Base-by-base conservation (phyloP, 2,797 vertebrate genomes). In the Danio choprae region DNA sequence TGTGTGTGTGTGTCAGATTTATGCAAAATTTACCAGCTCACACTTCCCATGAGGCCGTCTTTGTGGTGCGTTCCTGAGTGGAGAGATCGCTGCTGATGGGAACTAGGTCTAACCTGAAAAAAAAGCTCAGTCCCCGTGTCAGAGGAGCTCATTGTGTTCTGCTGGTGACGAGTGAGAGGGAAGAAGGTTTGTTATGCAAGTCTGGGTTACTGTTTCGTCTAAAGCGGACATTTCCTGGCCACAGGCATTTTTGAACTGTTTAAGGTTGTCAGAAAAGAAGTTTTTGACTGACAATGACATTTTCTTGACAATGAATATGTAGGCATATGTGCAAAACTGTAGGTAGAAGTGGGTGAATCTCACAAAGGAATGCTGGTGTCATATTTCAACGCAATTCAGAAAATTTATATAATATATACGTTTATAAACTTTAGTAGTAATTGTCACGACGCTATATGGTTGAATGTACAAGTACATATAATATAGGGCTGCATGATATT, bases 11-110 rank as follows among this genome's bases (percentile, higher is more conserved):
- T 68, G 80, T 80, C 84, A 59, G 72, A 73, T 81, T 83, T 77
- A 84, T 79, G 82, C 85, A 86, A 74, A 87, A 88, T 89, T 74
- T 88, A 89, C 78, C 76, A 83, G 81, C 63, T 63, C 63, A 48
- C 64, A 36, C 82, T 74, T 87, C 86, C 87, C 85, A 69, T 20
- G 83, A 86, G 81, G 63, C 58, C 20, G 80, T 81, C 86, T 85
- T 81, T 76, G 85, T 80, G 74, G 85, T 81, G 77, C 84, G 84
- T 87, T 87, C 83, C 82, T 73, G 58, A 79, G 63, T 64, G 77
- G 81, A 81, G 82, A 83, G 76, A 82, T 62, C 18, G 63, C 70
- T 72, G 50, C 83, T 74, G 82, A 81, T 74, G 82, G 72, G 77
- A 86, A 86, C 84, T 79, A 72, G 81, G 74, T 84, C 81, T 84